Evolutionary conservation across 2,113 vertebrate species (phyloP).

Genomic region (Eulacestoma nigropectus): DNA sequence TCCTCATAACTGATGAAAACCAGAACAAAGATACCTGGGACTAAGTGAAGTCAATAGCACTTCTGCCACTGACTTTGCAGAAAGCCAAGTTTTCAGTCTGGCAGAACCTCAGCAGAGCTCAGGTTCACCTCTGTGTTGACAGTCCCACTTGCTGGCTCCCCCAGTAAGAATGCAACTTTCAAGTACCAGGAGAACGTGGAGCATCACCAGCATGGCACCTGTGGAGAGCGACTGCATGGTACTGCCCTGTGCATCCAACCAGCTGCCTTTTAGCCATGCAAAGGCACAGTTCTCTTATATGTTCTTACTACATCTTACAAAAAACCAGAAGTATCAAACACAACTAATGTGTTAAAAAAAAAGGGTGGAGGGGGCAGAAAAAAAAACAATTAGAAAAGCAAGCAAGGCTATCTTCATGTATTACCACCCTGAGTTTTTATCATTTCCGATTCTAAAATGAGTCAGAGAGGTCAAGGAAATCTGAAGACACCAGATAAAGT

Average conservation of each 20-base stretch:
- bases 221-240: background rate
- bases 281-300: background rate
- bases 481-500: background rate
- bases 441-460: background rate
- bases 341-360: background rate
- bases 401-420: background rate
- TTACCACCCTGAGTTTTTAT: background rate
- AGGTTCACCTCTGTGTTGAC: background rate
- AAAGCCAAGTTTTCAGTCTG: background rate
- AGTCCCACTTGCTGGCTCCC: background rate
- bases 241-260: background rate
- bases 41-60: background rate
- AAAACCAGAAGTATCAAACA: background rate
- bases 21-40: background rate
- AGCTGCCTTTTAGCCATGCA: background rate
- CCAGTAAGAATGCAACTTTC: background rate
- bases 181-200: rapidly evolving
- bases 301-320: rapidly evolving
- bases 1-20: background rate
- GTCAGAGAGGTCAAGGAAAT: conserved; percentile 5
- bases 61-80: background rate
- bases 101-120: background rate
- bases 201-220: background rate
- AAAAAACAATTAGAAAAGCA: background rate
- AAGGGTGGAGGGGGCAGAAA: rapidly evolving